phyloP scores from a whole-genome alignment of 2,113 vertebrate genomes.

The Promerops cafer region DNA sequence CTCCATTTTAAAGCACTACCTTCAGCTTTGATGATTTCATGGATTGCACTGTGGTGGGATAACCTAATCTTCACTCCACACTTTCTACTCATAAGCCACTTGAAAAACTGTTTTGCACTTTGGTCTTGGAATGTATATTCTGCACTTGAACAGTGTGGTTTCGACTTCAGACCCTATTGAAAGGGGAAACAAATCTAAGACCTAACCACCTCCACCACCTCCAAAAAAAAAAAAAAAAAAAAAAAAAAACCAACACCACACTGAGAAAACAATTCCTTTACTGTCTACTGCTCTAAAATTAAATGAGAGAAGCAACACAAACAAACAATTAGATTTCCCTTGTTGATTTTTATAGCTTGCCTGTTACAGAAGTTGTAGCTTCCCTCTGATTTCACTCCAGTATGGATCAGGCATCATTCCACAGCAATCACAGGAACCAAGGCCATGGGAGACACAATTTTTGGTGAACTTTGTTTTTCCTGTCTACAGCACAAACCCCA shows the following conservation, averaged over 20 bases:
- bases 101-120: neutral
- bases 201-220: neutral
- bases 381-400: neutral
- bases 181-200: neutral
- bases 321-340: neutral
- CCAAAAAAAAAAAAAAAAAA: neutral
- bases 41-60: neutral
- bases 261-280: neutral
- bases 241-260: neutral
- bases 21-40: neutral
- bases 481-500: neutral
- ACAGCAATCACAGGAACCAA: neutral
- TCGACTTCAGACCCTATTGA: neutral
- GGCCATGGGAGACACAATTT: neutral
- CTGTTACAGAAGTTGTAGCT: neutral
- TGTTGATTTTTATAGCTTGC: neutral
- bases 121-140: neutral
- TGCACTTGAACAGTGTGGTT: neutral
- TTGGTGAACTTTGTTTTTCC: neutral
- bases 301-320: neutral
- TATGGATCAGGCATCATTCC: neutral
- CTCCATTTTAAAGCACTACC: neutral
- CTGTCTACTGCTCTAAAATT: neutral
- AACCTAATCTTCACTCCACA: neutral
- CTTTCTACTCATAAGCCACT: neutral